These are phyloP conservation scores for Papilio protenor DNA, from an alignment of 2,888 invertebrate species.

Conservation along the genomic window DNA sequence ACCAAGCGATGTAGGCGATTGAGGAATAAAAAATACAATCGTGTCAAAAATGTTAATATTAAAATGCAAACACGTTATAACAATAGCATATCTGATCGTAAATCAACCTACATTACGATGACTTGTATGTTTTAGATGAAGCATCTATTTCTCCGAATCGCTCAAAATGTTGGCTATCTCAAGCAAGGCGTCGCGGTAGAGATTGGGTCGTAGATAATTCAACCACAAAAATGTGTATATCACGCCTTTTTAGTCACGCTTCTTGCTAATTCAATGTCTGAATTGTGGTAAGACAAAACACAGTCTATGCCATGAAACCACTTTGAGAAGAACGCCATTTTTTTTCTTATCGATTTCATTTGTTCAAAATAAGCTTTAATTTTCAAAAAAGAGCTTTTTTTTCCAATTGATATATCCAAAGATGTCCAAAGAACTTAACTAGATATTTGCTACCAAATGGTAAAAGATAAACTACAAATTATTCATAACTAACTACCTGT, in stretches of 20 bases:
- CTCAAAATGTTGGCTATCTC: slow-evolving; percentile 34
- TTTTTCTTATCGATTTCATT: neutral
- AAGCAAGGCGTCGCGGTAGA: slow-evolving; percentile 46
- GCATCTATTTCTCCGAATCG: slow-evolving; percentile 41
- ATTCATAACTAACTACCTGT: too few relatives aligned
- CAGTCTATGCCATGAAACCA: neutral
- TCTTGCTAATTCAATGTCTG: slow-evolving; percentile 67
- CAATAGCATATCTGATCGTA: slow-evolving; percentile 4
- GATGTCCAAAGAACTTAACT: neutral
- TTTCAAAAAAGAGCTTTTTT: neutral
- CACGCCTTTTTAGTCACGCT: slow-evolving; percentile 68
- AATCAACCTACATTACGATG: slow-evolving; percentile 16
- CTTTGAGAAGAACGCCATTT: neutral
- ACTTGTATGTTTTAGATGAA: slow-evolving; percentile 35
- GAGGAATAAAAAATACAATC: neutral
- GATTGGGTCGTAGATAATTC: slow-evolving; percentile 50
- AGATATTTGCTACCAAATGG: neutral
- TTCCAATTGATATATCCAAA: neutral
- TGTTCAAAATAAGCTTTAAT: neutral
- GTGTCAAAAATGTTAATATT: slow-evolving; percentile 11
- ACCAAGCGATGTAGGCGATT: too few relatives aligned
- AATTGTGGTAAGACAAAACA: slow-evolving; percentile 46
- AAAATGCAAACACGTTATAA: slow-evolving; percentile 21
- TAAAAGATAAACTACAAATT: too few relatives aligned
- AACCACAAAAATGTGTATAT: slow-evolving; percentile 70